A percentile compares a stretch with the other conserved stretches of the same genome.
phyloP scores from a whole-genome alignment of 2,113 vertebrate genomes.

The Strix aluco region DNA sequence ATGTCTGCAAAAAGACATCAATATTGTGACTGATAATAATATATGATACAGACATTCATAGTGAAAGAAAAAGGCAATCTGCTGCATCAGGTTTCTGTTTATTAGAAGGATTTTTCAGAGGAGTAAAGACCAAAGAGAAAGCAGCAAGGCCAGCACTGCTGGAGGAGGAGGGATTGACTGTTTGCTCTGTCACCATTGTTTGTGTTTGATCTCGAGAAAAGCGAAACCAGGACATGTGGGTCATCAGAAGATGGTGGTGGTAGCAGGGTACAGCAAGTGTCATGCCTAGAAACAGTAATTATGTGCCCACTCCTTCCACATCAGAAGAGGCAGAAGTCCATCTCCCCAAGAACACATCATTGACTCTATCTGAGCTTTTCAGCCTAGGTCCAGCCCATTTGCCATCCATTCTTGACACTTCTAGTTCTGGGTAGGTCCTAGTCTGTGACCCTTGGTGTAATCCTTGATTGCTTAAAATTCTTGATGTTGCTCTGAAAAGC shows the following conservation, averaged over 20 bases:
- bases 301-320: neutral
- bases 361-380: neutral
- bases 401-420: neutral
- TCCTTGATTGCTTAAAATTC: neutral
- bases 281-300: neutral
- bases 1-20: neutral
- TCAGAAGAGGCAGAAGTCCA: neutral
- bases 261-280: neutral
- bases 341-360: rapidly evolving
- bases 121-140: neutral
- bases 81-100: neutral
- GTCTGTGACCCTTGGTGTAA: neutral
- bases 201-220: neutral
- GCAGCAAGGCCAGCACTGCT: neutral
- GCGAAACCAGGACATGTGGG: rapidly evolving
- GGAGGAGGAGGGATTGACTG: neutral
- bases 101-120: neutral
- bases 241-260: neutral
- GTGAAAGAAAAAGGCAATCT: neutral
- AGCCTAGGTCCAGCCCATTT: neutral
- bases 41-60: neutral
- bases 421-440: neutral
- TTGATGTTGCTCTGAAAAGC: neutral
- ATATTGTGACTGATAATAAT: neutral
- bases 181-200: neutral